These are phyloP conservation scores for Noctua comes DNA, from an alignment of 2,888 invertebrate species.

Conservation along the genomic window DNA sequence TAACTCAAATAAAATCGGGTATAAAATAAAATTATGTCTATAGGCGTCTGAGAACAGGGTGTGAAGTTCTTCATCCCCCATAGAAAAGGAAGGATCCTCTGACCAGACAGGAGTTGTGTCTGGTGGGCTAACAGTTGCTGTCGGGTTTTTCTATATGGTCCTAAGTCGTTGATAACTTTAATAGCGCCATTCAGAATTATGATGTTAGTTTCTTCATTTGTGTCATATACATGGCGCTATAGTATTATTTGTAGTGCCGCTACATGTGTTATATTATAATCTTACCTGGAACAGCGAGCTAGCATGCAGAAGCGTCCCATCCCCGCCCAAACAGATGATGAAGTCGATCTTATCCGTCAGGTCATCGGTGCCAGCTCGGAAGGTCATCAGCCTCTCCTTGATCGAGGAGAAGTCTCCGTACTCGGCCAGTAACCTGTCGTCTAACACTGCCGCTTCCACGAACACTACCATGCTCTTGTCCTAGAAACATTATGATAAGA, in stretches of 20 bases:
- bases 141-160: too few relatives aligned
- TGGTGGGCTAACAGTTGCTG: too few relatives aligned
- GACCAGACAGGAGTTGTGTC: too few relatives aligned
- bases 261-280: neutral
- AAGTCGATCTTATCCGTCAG: slow-evolving; percentile 99
- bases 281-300: slow-evolving; percentile 93
- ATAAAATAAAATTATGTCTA: neutral
- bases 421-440: slow-evolving; percentile 94
- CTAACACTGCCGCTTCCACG: slow-evolving; percentile 97
- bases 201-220: too few relatives aligned
- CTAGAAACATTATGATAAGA: slow-evolving; percentile 87
- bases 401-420: slow-evolving; percentile 94
- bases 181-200: too few relatives aligned
- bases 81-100: too few relatives aligned
- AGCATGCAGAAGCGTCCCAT: slow-evolving; percentile 98
- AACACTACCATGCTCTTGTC: slow-evolving; percentile 99
- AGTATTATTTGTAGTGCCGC: too few relatives aligned
- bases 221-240: too few relatives aligned
- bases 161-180: too few relatives aligned
- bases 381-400: slow-evolving; percentile 96
- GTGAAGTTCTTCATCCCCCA: too few relatives aligned
- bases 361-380: slow-evolving; percentile 97
- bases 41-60: too few relatives aligned
- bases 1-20: neutral
- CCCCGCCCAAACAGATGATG: slow-evolving; percentile 98